phyloP scores from a whole-genome alignment of 2,113 vertebrate species.

The Scomber colias region DNA sequence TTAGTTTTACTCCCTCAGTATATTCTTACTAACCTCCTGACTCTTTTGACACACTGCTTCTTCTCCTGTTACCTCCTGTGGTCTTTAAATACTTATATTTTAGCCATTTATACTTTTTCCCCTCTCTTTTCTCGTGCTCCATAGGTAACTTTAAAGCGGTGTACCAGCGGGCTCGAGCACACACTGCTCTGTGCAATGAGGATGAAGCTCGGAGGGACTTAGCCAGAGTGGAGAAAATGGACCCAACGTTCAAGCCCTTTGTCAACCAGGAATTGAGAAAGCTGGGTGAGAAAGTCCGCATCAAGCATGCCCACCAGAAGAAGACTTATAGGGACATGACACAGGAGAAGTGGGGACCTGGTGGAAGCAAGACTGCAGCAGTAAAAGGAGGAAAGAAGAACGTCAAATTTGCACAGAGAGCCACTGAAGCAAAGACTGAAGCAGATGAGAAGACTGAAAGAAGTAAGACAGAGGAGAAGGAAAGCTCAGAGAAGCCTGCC shows the following conservation, averaged over 20 bases:
- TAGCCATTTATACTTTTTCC: neutral
- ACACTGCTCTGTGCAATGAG: conserved; percentile 85
- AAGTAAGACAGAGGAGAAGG: conserved; percentile 21
- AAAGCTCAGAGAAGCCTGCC: conserved; percentile 32
- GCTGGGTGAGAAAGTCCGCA: conserved; percentile 82
- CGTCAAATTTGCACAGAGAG: conserved; percentile 44
- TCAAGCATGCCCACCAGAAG: conserved; percentile 76
- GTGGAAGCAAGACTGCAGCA: conserved; percentile 49
- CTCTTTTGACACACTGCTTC: neutral
- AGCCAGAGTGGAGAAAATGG: conserved; percentile 79
- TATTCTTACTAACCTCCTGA: neutral
- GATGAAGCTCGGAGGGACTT: conserved; percentile 83
- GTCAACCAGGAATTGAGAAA: conserved; percentile 85
- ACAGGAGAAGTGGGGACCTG: conserved; percentile 74
- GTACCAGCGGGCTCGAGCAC: conserved; percentile 87
- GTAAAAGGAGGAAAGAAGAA: conserved; percentile 35
- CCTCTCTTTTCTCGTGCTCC: conserved; percentile 10
- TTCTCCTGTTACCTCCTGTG: neutral
- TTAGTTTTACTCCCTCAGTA: neutral
- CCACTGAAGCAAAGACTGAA: conserved; percentile 16
- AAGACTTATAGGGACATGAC: conserved; percentile 85
- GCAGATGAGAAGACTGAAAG: conserved; percentile 22
- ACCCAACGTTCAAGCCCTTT: conserved; percentile 80
- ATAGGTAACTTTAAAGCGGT: conserved; percentile 88
- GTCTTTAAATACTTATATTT: conserved; percentile 1